Conservation (phyloP, 1,140 invertebrate species). For the Aphelinus atriplicis region DNA sequence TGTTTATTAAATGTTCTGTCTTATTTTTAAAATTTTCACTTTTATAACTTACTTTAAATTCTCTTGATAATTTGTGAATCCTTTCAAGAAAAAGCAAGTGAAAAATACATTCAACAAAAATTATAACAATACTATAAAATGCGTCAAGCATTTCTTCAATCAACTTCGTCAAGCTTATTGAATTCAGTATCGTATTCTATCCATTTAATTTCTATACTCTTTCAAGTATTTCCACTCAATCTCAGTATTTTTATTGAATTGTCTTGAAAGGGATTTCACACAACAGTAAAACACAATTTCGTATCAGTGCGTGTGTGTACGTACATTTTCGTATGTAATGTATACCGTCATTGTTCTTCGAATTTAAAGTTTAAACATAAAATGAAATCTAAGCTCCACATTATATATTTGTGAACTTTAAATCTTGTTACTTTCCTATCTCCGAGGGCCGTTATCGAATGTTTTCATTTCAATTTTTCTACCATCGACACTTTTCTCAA, state of each 20-base stretch:
- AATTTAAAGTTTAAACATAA: too few relatives aligned
- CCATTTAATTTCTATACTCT: too few relatives aligned
- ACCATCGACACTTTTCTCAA: too few relatives aligned
- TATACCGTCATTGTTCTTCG: too few relatives aligned
- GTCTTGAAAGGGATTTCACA: constrained; percentile 16
- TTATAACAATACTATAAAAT: constrained; percentile 8
- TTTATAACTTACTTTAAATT: constrained; percentile 28
- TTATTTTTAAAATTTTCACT: constrained; percentile 36
- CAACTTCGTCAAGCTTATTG: too few relatives aligned
- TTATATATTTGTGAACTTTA: neutral
- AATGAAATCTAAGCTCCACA: too few relatives aligned
- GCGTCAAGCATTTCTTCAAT: neutral
- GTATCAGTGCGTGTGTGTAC: constrained; percentile 1
- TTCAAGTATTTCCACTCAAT: too few relatives aligned
- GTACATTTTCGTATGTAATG: neutral
- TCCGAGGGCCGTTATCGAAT: neutral
- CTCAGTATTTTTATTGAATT: constrained; percentile 4
- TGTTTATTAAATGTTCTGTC: constrained; percentile 39
- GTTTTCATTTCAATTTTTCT: neutral
- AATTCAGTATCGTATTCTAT: too few relatives aligned
- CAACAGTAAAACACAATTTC: constrained; percentile 2
- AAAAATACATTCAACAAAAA: constrained; percentile 18
- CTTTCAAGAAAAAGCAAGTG: neutral
- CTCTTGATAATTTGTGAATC: neutral
- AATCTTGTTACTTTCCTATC: constrained; percentile 6